Percentiles rank a stretch among this genome's conserved stretches.
phyloP scores from a whole-genome alignment of 1,140 invertebrate genomes.

The Formica selysi region DNA sequence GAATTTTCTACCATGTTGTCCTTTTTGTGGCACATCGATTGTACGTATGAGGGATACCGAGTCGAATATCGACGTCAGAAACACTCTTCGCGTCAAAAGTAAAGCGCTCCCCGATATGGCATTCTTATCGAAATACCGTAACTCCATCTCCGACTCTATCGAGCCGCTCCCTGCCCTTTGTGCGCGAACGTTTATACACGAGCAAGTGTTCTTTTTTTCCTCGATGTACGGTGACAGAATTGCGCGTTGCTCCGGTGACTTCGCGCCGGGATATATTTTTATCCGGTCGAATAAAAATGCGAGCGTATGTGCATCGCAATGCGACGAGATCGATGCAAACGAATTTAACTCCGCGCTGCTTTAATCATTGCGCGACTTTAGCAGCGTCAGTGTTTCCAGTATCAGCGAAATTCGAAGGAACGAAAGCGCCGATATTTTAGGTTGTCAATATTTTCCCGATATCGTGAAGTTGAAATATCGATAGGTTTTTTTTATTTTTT shows the following conservation, averaged over 20 bases:
- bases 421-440: too few relatives aligned
- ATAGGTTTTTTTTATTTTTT: neutral
- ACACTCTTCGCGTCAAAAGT: conserved; percentile 21
- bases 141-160: conserved; percentile 7
- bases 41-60: neutral
- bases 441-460: too few relatives aligned
- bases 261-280: neutral
- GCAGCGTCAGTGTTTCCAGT: too few relatives aligned
- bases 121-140: conserved; percentile 55
- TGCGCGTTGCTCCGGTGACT: neutral
- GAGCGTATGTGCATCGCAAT: too few relatives aligned
- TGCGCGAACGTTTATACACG: conserved; percentile 19
- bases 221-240: neutral
- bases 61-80: conserved; percentile 19
- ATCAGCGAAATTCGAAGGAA: too few relatives aligned
- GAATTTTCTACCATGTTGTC: neutral
- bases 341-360: neutral
- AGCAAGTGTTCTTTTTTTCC: neutral
- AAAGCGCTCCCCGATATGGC: neutral
- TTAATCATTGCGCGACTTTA: neutral
- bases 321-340: conserved; percentile 18
- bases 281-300: conserved; percentile 16
- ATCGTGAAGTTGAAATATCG: too few relatives aligned
- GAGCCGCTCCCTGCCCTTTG: neutral
- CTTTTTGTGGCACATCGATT: neutral